These are phyloP conservation scores for Blastomussa wellsi DNA, from an alignment of 92 coral and sea anemone genomes.

Conservation along the genomic window DNA sequence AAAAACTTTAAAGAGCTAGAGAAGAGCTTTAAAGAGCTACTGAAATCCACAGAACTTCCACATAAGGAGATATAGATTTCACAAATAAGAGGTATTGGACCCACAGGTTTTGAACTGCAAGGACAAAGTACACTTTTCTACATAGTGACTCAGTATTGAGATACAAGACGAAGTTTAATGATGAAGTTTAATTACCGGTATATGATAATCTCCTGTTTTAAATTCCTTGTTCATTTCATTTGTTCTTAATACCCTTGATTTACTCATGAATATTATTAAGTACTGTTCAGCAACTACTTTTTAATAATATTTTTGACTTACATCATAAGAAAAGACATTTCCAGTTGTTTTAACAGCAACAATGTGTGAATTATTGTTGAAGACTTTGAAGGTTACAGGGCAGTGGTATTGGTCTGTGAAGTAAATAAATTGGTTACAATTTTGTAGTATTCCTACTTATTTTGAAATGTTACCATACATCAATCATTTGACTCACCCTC, in stretches of 20 bases:
- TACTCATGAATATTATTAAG: neutral
- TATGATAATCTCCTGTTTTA: no score
- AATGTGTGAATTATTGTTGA: conserved; percentile 86
- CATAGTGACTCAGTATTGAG: neutral
- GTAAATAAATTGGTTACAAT: neutral
- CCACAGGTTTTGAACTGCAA: no score
- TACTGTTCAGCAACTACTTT: neutral
- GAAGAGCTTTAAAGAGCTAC: no score
- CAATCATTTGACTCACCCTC: conserved; percentile 65
- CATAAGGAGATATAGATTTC: no score
- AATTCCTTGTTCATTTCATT: neutral
- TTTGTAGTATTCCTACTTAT: no score
- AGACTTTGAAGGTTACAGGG: conserved; percentile 96
- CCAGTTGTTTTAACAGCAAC: conserved; percentile 95
- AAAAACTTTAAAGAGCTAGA: neutral
- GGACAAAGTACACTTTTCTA: no score
- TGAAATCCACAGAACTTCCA: no score
- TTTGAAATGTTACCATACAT: no score
- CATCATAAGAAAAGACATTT: conserved; percentile 92
- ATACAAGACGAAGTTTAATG: no score
- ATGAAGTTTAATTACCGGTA: no score
- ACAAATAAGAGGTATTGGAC: no score
- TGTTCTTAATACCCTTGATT: neutral
- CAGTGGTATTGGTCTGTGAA: conserved; percentile 85
- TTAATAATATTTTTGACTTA: conserved; percentile 45